Base-by-base conservation (phyloP, 2,113 vertebrate genomes). In the Jaculus jaculus region DNA sequence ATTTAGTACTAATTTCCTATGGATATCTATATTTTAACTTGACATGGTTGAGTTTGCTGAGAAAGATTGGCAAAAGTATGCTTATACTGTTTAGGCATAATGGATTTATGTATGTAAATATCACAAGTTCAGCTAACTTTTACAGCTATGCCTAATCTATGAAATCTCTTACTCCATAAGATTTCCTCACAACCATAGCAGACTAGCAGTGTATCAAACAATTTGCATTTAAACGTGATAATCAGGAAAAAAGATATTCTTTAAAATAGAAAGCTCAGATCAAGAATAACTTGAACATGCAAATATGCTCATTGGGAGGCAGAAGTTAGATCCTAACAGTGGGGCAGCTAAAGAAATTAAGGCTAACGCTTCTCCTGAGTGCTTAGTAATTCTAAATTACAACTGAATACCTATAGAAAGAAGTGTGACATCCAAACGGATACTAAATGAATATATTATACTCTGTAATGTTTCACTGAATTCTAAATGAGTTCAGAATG, bases 271-370 rank as follows among this genome's bases (percentile, higher is more conserved):
- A 95, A 93, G 71, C 81, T 87, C 77, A 85, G 72, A 89, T 93
- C 54, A 60, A 71, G 96, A 96, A 97, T 95, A 96, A 80, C 96
- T 96, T 93, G 60, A 81, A 85, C 63, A 96, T 96, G 94, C 89
- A 96, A 95, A 96, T 97, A 51, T 84, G 71, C 94, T 97, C 94
- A 93, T 97, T 97, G 93, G 54, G 60, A 97, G 94, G 95, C 96
- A 90, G 73, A 73, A 58, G 72, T 65, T 71, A 74, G 60, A 89
- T 85, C 92, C 72, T 75, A 91, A 89, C 93, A 91, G 86, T 84
- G 72, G 91, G 88, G 37, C 80, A 92, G 66, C 89, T 92, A 65
- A 32, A 93, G 96, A 96, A 96, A 96, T 96, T 86, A 93, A 95
- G 93, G 87, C 85, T 81, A 78, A 89, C 0, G 11, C 84, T 85